Conservation (phyloP, 1,140 invertebrate genomes). For the Lucilia sericata region DNA sequence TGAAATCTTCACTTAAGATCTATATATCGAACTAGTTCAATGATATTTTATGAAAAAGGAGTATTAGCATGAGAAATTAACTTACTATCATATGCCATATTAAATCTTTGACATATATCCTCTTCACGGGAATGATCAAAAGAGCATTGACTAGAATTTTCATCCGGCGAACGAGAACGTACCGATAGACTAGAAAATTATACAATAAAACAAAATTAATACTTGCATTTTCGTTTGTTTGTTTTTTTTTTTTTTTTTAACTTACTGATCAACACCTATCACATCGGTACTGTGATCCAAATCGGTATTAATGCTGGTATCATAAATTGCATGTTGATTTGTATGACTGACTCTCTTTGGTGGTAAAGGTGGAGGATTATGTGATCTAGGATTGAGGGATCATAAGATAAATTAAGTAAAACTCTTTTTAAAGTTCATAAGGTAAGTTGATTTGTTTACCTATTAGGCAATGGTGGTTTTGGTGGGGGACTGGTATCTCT, state of each 20-base stretch:
- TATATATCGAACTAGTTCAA: no score
- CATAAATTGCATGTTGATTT: constrained; percentile 54
- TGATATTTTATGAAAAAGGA: background rate
- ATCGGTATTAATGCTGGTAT: constrained; percentile 66
- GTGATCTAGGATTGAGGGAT: constrained; percentile 47
- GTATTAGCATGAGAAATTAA: no score
- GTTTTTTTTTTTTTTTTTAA: no score
- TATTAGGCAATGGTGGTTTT: constrained; percentile 85
- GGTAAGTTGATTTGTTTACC: constrained; percentile 65
- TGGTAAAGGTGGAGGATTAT: constrained; percentile 79
- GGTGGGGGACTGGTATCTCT: constrained; percentile 78
- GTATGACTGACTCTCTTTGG: constrained; percentile 75
- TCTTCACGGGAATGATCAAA: constrained; percentile 85
- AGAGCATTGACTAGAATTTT: constrained; percentile 81
- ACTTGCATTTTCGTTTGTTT: no score
- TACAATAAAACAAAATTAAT: background rate
- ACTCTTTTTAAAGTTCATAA: background rate
- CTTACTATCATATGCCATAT: constrained; percentile 49
- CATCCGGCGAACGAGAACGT: constrained; percentile 75
- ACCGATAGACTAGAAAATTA: constrained; percentile 70
- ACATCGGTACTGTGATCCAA: constrained; percentile 69
- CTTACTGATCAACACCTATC: constrained; percentile 72
- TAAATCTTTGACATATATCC: constrained; percentile 74
- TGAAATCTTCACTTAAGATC: no score
- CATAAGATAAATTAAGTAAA: constrained; percentile 8